phyloP scores from a whole-genome alignment of 2,113 vertebrate genomes.

The Condylura cristata region DNA sequence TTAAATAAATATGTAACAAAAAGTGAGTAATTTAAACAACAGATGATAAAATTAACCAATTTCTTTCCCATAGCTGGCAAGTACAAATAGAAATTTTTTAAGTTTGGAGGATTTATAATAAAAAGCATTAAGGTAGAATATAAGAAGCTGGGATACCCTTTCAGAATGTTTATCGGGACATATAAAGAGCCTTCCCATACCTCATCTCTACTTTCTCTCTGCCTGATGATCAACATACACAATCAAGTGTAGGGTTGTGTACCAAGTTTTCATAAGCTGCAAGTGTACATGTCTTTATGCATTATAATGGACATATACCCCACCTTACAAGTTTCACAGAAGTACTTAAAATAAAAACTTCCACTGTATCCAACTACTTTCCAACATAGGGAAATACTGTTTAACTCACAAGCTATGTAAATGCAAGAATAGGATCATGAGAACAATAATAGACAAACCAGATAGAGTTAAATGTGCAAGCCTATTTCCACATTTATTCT shows the following conservation, averaged over 20 bases:
- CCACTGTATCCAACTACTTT: not conserved
- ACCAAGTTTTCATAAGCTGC: not conserved
- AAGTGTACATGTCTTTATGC: not conserved
- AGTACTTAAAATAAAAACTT: not conserved
- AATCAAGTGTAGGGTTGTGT: not conserved
- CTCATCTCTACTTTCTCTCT: not conserved
- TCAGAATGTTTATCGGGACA: not conserved
- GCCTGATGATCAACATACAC: not conserved
- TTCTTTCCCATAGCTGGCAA: not conserved
- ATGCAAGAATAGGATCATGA: not conserved
- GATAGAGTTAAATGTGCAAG: not conserved
- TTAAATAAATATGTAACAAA: not conserved
- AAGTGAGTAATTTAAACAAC: not conserved
- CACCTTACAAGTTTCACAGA: not conserved
- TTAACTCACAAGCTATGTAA: not conserved
- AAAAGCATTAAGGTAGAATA: not conserved
- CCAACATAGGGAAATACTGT: not conserved
- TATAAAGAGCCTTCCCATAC: not conserved
- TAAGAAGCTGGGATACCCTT: not conserved
- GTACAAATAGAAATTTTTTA: not conserved
- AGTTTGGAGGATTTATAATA: conserved; percentile 5
- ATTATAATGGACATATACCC: not conserved
- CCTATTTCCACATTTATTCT: not conserved
- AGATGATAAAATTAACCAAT: not conserved
- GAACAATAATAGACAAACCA: not conserved